Percentiles rank a stretch among this genome's conserved stretches.
Evolutionary conservation across 1,140 invertebrate genomes (phyloP).

Genomic region (Lucilia sericata): DNA sequence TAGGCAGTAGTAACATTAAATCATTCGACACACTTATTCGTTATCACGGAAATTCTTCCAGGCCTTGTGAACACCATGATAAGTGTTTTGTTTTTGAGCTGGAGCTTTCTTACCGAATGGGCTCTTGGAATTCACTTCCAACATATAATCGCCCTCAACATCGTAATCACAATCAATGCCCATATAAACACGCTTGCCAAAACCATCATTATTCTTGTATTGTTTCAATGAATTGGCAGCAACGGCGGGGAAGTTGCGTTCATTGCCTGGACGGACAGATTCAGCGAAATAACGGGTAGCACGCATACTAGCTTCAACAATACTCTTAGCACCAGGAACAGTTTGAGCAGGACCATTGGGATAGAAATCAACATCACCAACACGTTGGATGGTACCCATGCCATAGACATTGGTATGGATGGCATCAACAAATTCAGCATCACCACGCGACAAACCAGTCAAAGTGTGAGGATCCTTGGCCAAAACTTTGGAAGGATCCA

Average conservation of each 20-base stretch:
- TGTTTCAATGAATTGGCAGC: conserved; percentile 61
- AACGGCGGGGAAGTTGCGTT: conserved; percentile 61
- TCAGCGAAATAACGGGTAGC: conserved; percentile 75
- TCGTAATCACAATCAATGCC: conserved; percentile 59
- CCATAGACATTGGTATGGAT: conserved; percentile 81
- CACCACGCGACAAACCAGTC: conserved; percentile 70
- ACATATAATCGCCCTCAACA: conserved; percentile 62
- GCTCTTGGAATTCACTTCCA: conserved; percentile 62
- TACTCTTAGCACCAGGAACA: conserved; percentile 69
- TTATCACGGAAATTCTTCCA: conserved; percentile 49
- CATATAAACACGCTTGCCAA: conserved; percentile 62
- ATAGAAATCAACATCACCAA: conserved; percentile 83
- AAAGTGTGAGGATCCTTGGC: conserved; percentile 71
- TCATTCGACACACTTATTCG: not conserved
- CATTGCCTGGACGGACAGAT: conserved; percentile 70
- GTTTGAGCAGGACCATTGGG: conserved; percentile 73
- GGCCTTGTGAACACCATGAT: conserved; percentile 57
- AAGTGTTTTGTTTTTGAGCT: conserved; percentile 60
- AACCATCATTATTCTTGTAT: conserved; percentile 60
- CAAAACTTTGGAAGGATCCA: conserved; percentile 79
- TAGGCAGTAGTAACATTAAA: not conserved
- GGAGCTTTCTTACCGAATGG: conserved; percentile 62
- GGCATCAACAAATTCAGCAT: conserved; percentile 76
- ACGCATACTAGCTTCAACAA: conserved; percentile 76
- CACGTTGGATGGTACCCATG: conserved; percentile 76